These are phyloP conservation scores for Drosophila elegans DNA, from an alignment of 1,140 invertebrate genomes.

Conservation along the genomic window DNA sequence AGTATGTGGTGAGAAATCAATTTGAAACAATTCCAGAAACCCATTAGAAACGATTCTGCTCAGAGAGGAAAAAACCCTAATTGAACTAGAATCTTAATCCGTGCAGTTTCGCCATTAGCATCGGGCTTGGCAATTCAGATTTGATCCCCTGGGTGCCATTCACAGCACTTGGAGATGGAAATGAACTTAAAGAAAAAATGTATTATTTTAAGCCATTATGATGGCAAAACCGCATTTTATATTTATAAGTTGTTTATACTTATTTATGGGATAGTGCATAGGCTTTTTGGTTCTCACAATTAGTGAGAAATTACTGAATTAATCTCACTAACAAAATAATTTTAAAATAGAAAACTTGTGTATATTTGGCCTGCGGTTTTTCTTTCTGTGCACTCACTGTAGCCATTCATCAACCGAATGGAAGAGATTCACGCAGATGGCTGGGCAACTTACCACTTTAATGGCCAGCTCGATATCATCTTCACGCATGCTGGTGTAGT, in stretches of 20 bases:
- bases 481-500: conserved; percentile 90
- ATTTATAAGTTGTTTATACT: too few relatives aligned
- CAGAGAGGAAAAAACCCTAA: conserved; percentile 22
- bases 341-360: background rate
- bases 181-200: background rate
- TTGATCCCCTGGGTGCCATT: conserved; percentile 22
- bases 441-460: conserved; percentile 87
- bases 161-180: conserved; percentile 1
- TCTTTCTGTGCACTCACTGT: background rate
- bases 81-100: conserved; percentile 26
- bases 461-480: conserved; percentile 97
- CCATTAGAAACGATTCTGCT: conserved; percentile 8
- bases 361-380: background rate
- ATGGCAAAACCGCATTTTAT: too few relatives aligned
- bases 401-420: conserved; percentile 39
- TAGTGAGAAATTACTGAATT: too few relatives aligned
- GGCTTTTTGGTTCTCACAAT: too few relatives aligned
- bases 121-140: conserved; percentile 1
- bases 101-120: conserved; percentile 35
- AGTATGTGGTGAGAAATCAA: background rate
- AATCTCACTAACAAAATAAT: background rate
- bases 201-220: too few relatives aligned
- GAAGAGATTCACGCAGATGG: conserved; percentile 9
- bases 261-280: too few relatives aligned
- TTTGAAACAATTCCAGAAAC: conserved; percentile 15